phyloP scores from a whole-genome alignment of 2,797 vertebrate species.

The Gouania willdenowi region DNA sequence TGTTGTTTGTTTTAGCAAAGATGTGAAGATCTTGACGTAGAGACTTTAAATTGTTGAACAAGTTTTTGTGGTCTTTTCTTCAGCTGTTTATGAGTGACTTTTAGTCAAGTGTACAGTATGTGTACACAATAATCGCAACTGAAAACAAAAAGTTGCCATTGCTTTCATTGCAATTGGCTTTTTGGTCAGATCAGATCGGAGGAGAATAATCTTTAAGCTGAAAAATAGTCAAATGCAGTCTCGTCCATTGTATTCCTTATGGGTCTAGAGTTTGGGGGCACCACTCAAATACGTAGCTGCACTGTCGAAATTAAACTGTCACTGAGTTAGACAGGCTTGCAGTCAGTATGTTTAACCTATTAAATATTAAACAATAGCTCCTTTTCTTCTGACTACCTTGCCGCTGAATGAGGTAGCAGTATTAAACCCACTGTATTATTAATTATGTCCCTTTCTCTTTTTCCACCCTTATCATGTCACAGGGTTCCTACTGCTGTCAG shows the following conservation, averaged over 20 bases:
- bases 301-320: slow-evolving; percentile 34
- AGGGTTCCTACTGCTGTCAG: not conserved
- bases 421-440: slow-evolving; percentile 34
- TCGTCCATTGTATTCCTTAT: not conserved
- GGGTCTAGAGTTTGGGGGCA: not conserved
- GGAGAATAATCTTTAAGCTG: too few species aligned
- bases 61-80: too few species aligned
- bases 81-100: too few species aligned
- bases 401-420: slow-evolving; percentile 14
- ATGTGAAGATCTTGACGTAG: too few species aligned
- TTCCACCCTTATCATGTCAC: not conserved
- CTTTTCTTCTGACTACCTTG: slow-evolving; percentile 41
- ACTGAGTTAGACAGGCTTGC: slow-evolving; percentile 26
- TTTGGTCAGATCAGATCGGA: too few species aligned
- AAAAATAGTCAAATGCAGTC: too few species aligned
- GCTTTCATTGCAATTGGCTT: too few species aligned
- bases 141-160: too few species aligned
- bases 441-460: slow-evolving; percentile 10
- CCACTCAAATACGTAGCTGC: not conserved
- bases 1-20: too few species aligned
- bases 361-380: slow-evolving; percentile 69
- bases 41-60: too few species aligned
- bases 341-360: slow-evolving; percentile 48
- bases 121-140: too few species aligned
- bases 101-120: too few species aligned